Percentiles rank a stretch among this genome's conserved stretches.
phyloP scores from a whole-genome alignment of 2,888 invertebrate species.

The Icerya purchasi region DNA sequence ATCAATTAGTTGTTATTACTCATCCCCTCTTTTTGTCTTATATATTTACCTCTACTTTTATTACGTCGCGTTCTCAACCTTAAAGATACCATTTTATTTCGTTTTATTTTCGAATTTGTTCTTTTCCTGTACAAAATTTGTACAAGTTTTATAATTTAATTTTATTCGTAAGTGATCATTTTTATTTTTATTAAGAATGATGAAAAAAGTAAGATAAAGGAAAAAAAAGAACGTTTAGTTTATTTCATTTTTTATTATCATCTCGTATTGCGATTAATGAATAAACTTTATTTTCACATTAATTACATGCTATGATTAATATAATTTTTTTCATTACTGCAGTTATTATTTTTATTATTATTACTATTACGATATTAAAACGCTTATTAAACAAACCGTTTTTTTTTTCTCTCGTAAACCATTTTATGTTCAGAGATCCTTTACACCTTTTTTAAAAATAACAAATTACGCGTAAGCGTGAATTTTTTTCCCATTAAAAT shows the following conservation, averaged over 20 bases:
- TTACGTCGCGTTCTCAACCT: conserved; percentile 1
- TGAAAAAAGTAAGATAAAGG: background rate
- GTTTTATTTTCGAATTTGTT: background rate
- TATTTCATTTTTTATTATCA: background rate
- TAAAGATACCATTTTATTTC: conserved; percentile 5
- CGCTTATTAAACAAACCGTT: too few species aligned
- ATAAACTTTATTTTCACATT: too few species aligned
- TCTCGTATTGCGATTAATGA: too few species aligned
- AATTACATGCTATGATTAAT: too few species aligned
- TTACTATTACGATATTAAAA: too few species aligned
- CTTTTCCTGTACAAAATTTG: background rate
- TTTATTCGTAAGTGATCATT: background rate
- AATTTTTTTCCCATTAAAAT: too few species aligned
- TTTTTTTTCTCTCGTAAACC: too few species aligned
- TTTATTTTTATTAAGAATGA: background rate
- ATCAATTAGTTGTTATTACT: conserved; percentile 6
- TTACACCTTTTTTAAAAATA: too few species aligned
- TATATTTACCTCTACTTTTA: conserved; percentile 1
- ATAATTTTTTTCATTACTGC: too few species aligned
- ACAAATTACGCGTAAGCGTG: too few species aligned
- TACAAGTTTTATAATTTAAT: background rate
- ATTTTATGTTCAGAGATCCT: too few species aligned
- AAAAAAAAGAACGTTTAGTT: background rate
- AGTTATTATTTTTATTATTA: too few species aligned
- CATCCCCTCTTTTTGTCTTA: background rate